These are phyloP conservation scores for Rhinichthys klamathensis DNA, from an alignment of 2,113 vertebrate species.

Conservation along the genomic window DNA sequence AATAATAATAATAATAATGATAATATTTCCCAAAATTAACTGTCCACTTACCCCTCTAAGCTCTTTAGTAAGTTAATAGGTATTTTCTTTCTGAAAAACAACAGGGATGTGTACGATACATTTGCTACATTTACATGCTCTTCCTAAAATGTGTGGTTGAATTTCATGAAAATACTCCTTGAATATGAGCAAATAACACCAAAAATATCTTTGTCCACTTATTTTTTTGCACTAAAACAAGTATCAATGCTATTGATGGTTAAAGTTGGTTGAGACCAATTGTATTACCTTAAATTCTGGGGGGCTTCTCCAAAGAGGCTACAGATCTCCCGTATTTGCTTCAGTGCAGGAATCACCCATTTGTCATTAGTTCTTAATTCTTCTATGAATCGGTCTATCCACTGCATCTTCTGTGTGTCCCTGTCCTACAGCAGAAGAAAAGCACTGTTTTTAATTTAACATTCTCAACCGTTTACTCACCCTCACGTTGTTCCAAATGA, in stretches of 20 bases:
- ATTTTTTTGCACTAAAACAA: background rate
- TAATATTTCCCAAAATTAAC: conserved; percentile 69
- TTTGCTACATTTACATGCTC: conserved; percentile 63
- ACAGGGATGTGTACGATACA: conserved; percentile 75
- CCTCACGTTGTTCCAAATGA: background rate
- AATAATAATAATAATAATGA: conserved; percentile 43
- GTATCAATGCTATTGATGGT: background rate
- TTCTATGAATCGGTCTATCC: conserved; percentile 99
- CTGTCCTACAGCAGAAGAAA: conserved; percentile 82
- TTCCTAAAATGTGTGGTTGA: conserved; percentile 3
- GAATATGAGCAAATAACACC: background rate
- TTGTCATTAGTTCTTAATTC: conserved; percentile 99
- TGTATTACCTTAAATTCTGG: conserved; percentile 93
- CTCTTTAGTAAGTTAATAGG: conserved; percentile 81
- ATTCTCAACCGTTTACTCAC: background rate
- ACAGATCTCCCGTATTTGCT: conserved; percentile 99
- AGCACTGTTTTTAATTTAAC: background rate
- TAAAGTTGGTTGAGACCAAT: background rate
- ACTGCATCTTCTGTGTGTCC: conserved; percentile 98
- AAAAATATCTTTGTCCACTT: background rate
- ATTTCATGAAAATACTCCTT: background rate
- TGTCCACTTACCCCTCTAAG: conserved; percentile 79
- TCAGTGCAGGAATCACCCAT: conserved; percentile 98
- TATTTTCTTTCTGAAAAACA: conserved; percentile 84
- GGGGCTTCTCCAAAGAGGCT: conserved; percentile 99